These are phyloP conservation scores for Nasonia oneida DNA, from an alignment of 2,888 invertebrate species.

Conservation along the genomic window DNA sequence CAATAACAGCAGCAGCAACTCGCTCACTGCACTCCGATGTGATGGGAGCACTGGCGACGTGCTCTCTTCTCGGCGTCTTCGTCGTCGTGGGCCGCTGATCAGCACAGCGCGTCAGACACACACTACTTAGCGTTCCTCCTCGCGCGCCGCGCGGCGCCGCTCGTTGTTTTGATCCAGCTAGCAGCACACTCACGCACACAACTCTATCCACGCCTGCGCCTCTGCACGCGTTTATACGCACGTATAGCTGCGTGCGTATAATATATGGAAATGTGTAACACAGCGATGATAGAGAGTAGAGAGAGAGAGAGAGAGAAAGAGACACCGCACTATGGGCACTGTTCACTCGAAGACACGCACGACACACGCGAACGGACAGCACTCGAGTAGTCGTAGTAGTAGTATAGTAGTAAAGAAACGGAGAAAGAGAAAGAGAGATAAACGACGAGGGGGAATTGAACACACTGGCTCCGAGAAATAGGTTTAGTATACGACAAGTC, in stretches of 20 bases:
- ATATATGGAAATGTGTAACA: slow-evolving; percentile 1
- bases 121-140: slow-evolving; percentile 5
- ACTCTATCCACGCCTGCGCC: background rate
- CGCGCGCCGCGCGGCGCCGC: background rate
- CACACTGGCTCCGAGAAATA: background rate
- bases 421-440: background rate
- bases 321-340: background rate
- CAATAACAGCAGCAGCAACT: background rate
- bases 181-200: background rate
- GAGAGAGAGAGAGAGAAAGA: background rate
- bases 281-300: background rate
- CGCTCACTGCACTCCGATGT: background rate
- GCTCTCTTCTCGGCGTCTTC: background rate
- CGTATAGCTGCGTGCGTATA: background rate
- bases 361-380: slow-evolving; percentile 1
- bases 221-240: background rate
- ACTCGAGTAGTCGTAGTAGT: background rate
- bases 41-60: background rate
- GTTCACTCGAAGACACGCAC: slow-evolving; percentile 7
- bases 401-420: no score
- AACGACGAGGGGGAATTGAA: background rate
- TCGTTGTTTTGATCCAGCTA: background rate
- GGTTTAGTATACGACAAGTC: background rate
- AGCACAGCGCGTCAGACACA: background rate
- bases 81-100: background rate